These are phyloP conservation scores for Orientallactaga bullata DNA, from an alignment of 2,113 vertebrate genomes.

Conservation along the genomic window DNA sequence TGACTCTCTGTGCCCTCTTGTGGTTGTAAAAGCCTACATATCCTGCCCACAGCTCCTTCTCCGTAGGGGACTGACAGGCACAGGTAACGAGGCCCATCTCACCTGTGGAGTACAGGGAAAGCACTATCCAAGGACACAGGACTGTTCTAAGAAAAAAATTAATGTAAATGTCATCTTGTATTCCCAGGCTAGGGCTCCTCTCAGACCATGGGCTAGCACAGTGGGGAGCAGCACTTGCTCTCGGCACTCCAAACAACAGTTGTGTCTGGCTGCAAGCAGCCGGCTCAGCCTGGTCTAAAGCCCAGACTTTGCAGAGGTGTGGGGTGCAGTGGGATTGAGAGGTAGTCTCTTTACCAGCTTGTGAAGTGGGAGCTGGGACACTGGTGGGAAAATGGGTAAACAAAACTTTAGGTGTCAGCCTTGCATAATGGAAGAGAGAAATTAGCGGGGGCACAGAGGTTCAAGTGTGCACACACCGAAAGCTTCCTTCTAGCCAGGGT, in stretches of 20 bases:
- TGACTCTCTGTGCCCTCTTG: fast-evolving
- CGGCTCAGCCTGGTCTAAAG: neutral
- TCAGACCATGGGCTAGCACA: neutral
- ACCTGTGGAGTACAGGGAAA: neutral
- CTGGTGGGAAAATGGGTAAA: neutral
- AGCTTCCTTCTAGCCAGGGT: neutral
- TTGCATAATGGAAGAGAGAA: neutral
- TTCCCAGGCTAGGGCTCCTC: neutral
- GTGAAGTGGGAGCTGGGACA: neutral
- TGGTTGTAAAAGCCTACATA: neutral
- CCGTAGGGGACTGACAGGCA: neutral
- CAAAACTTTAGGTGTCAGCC: neutral
- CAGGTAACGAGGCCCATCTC: neutral
- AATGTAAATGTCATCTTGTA: neutral
- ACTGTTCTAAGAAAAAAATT: neutral
- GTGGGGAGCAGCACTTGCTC: neutral
- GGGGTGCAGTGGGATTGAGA: neutral
- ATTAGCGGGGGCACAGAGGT: neutral
- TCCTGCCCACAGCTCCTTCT: neutral
- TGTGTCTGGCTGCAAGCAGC: neutral
- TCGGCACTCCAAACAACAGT: neutral
- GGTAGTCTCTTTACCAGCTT: neutral
- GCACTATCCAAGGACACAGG: neutral
- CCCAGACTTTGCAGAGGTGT: neutral
- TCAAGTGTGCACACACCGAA: neutral